These are phyloP conservation scores for Antechinus stuartii DNA, from an alignment of 2,113 vertebrate genomes.

Conservation along the genomic window DNA sequence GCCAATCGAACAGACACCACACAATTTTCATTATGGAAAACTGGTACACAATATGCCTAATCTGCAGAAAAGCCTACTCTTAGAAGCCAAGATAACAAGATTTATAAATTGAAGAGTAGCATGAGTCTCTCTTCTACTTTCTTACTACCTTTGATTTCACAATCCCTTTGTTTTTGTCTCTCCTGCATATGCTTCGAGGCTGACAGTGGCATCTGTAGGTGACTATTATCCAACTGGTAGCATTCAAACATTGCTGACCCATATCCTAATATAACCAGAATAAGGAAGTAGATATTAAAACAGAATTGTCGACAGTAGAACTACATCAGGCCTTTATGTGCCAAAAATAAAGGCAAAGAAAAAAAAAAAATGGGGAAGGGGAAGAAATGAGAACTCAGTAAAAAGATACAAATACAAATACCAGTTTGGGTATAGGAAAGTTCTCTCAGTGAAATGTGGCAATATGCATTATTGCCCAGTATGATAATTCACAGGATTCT, in stretches of 20 bases:
- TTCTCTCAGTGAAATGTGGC: neutral
- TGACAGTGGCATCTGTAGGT: neutral
- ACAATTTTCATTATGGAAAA: neutral
- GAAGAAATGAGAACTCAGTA: neutral
- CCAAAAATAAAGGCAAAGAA: neutral
- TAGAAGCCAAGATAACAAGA: neutral
- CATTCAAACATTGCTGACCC: neutral
- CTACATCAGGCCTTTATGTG: neutral
- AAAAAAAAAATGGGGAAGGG: neutral
- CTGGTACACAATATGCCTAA: neutral
- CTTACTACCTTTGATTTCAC: neutral
- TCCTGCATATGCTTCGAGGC: neutral
- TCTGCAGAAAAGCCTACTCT: neutral
- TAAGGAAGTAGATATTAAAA: neutral
- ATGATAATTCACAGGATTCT: neutral
- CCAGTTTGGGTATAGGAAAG: neutral
- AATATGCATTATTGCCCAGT: neutral
- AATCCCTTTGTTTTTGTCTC: neutral
- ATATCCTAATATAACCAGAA: constrained; percentile 24
- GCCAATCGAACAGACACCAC: neutral
- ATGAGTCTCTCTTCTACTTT: neutral
- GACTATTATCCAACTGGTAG: neutral
- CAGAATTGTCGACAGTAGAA: constrained; percentile 12
- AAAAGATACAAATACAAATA: neutral
- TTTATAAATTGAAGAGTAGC: neutral